Base-by-base conservation (phyloP, 2,797 vertebrate genomes). In the Sus cebifrons region DNA sequence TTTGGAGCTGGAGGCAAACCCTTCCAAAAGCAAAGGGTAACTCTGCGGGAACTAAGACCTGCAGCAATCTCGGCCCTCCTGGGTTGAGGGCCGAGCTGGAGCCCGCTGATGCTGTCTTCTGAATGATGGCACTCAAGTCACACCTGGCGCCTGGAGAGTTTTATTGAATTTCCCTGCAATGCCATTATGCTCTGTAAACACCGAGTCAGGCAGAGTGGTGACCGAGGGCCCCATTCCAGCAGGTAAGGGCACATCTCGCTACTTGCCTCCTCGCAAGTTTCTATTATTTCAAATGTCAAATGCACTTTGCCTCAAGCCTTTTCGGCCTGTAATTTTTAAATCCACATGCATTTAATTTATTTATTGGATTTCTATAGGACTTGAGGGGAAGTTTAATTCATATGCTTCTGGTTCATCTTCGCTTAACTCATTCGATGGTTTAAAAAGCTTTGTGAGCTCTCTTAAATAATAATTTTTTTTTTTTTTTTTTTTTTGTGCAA, bases 271-370 rank as follows among this genome's bases (percentile, higher is more conserved):
- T 91, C 93, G 96, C 71, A 27, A 71, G 54, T 65, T 86, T 85
- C 95, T 88, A 27, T 94, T 97, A 97, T 94, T 97, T 83, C 95
- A 97, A 98, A 97, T 97, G 97, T 98, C 98, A 98, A 96, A 93
- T 94, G 95, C 87, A 95, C 95, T 96, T 96, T 94, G 97, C 98
- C 94, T 95, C 84, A 49, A 98, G 97, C 87, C 49, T 96, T 95
- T 90, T 92, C 0, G 49, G 87, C 78, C 85, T 97, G 95, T 95
- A 96, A 97, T 96, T 97, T 98, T 96, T 92, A 97, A 96, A 95
- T 91, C 95, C 90, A 95, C 94, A 93, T 82, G 90, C 92, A 96
- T 78, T 96, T 98, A 97, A 97, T 96, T 97, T 98, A 97, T 95
- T 97, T 97, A 96, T 97, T 96, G 97, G 93, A 97, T 97, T 97